Evolutionary conservation across 2,888 invertebrate genomes (phyloP).

Genomic region (Chymomyza caudatula): DNA sequence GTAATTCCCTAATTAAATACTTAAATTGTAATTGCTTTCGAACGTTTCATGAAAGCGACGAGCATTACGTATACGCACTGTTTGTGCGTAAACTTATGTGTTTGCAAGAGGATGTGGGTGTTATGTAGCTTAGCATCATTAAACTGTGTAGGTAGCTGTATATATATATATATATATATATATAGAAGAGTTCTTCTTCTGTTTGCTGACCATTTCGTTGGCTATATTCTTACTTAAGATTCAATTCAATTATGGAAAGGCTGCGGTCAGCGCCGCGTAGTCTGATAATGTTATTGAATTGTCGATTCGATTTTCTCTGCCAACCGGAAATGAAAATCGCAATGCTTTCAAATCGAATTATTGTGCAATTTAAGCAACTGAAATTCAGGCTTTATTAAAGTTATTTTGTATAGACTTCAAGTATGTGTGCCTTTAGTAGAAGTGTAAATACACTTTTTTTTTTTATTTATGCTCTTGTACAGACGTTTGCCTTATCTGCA

Average conservation of each 20-base stretch:
- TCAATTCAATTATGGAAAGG: neutral
- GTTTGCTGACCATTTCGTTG: neutral
- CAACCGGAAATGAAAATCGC: too few species aligned
- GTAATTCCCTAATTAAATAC: conserved; percentile 72
- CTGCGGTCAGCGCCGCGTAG: too few species aligned
- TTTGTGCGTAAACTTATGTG: neutral
- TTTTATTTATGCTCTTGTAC: too few species aligned
- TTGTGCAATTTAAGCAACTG: too few species aligned
- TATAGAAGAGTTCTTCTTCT: neutral
- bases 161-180: neutral
- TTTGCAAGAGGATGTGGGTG: neutral
- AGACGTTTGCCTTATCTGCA: too few species aligned
- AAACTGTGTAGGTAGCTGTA: neutral
- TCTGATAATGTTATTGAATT: too few species aligned
- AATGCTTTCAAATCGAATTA: too few species aligned
- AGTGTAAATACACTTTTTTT: too few species aligned
- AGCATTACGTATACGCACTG: conserved; percentile 5
- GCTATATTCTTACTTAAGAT: neutral
- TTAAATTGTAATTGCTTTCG: conserved; percentile 73
- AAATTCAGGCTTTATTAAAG: too few species aligned
- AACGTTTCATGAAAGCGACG: conserved; percentile 48
- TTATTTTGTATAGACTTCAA: too few species aligned
- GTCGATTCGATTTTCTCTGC: too few species aligned
- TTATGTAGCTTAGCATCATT: neutral
- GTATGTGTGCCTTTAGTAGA: too few species aligned